Conservation (phyloP, 2,113 vertebrate genomes). For the Channa maculata region DNA sequence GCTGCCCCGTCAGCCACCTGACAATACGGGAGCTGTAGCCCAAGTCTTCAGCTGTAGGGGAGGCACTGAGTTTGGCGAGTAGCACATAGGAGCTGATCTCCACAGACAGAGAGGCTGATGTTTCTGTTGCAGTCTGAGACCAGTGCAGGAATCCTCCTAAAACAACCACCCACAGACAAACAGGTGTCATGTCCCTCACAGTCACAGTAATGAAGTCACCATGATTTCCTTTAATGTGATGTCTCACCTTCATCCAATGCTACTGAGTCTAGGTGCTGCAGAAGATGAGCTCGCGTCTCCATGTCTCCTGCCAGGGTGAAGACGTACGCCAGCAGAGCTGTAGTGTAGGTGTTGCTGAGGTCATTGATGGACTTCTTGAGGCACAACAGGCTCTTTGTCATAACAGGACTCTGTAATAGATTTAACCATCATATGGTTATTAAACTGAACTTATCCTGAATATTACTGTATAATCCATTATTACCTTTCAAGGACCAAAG, state of each 20-base stretch:
- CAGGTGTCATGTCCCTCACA: neutral
- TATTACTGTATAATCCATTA: too few relatives aligned
- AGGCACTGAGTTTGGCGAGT: conserved; percentile 79
- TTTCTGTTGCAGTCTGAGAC: conserved; percentile 58
- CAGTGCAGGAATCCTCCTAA: conserved; percentile 72
- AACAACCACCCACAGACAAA: conserved; percentile 1
- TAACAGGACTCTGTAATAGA: conserved; percentile 69
- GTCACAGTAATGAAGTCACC: neutral
- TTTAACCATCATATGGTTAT: neutral
- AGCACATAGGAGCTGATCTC: conserved; percentile 85
- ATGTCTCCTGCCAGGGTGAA: conserved; percentile 86
- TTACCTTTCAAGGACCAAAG: too few relatives aligned
- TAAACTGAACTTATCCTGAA: too few relatives aligned
- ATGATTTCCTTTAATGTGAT: neutral
- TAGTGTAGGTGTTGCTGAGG: conserved; percentile 80
- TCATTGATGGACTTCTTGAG: conserved; percentile 61
- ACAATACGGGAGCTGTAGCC: conserved; percentile 74
- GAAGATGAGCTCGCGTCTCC: conserved; percentile 67
- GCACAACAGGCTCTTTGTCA: conserved; percentile 83
- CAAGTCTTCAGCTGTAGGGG: conserved; percentile 57
- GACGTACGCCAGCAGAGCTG: conserved; percentile 88
- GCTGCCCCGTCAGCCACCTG: conserved; percentile 84
- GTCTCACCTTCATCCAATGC: conserved; percentile 53
- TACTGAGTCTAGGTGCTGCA: conserved; percentile 58
- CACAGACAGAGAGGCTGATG: conserved; percentile 75